Evolutionary conservation across 2,888 invertebrate species (phyloP).

Genomic region (Glaucopsyche alexis): DNA sequence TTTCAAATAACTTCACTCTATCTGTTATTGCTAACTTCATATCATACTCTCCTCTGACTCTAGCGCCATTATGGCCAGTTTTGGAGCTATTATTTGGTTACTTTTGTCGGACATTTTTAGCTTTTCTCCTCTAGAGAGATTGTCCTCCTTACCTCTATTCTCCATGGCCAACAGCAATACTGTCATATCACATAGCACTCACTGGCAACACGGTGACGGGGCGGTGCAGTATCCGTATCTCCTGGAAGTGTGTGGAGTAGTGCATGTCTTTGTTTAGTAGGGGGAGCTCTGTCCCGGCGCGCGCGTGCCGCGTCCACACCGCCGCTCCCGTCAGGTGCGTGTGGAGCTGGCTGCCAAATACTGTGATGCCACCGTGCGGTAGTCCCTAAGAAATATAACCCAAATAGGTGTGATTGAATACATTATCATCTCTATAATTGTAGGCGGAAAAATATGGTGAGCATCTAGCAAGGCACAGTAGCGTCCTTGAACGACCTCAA

Average conservation of each 20-base stretch:
- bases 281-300: slow-evolving; percentile 89
- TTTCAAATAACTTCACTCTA: too few species aligned
- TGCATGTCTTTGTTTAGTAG: slow-evolving; percentile 95
- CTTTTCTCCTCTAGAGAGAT: too few species aligned
- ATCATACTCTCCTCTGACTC: too few species aligned
- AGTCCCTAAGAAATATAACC: slow-evolving; percentile 80
- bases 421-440: neutral
- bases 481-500: too few species aligned
- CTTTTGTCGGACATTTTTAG: too few species aligned
- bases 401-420: neutral
- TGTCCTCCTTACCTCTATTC: too few species aligned
- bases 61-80: too few species aligned
- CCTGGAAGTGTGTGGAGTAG: slow-evolving; percentile 98
- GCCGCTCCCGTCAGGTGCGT: slow-evolving; percentile 95
- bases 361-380: slow-evolving; percentile 89
- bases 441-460: neutral
- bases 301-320: slow-evolving; percentile 91
- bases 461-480: too few species aligned
- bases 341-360: slow-evolving; percentile 98
- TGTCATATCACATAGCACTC: slow-evolving; percentile 37
- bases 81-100: too few species aligned
- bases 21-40: too few species aligned
- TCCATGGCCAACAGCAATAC: too few species aligned
- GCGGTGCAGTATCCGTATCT: slow-evolving; percentile 91
- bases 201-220: slow-evolving; percentile 92